Evolutionary conservation across 2,797 vertebrate genomes (phyloP).

Genomic region (Myotis pilosus): DNA sequence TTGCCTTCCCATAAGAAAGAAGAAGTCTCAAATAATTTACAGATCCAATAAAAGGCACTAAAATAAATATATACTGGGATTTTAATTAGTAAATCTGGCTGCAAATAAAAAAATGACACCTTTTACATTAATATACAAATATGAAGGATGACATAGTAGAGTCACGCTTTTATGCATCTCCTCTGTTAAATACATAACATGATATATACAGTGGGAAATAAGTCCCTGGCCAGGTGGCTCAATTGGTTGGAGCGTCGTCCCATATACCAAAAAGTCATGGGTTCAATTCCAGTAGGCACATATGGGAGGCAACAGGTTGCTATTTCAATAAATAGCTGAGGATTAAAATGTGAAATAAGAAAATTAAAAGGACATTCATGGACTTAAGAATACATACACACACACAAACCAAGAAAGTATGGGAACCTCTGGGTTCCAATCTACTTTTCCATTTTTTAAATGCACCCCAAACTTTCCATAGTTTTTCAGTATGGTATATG

Average conservation of each 20-base stretch:
- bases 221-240: not conserved
- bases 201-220: not conserved
- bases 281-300: not conserved
- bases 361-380: not conserved
- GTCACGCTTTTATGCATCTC: not conserved
- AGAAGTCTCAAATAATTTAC: not conserved
- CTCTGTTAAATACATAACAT: not conserved
- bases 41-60: not conserved
- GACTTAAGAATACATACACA: not conserved
- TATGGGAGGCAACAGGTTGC: not conserved
- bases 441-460: not conserved
- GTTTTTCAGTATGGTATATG: not conserved
- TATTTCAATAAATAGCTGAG: not conserved
- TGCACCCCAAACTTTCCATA: not conserved
- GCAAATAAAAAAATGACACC: not conserved
- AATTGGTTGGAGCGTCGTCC: not conserved
- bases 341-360: not conserved
- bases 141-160: not conserved
- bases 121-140: not conserved
- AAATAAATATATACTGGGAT: not conserved
- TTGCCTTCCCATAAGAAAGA: not conserved
- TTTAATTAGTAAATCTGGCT: constrained; percentile 13
- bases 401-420: not conserved
- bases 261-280: not conserved
- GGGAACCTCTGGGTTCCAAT: not conserved